phyloP scores from a whole-genome alignment of 2,113 vertebrate species.

The Hydrochoerus hydrochaeris region DNA sequence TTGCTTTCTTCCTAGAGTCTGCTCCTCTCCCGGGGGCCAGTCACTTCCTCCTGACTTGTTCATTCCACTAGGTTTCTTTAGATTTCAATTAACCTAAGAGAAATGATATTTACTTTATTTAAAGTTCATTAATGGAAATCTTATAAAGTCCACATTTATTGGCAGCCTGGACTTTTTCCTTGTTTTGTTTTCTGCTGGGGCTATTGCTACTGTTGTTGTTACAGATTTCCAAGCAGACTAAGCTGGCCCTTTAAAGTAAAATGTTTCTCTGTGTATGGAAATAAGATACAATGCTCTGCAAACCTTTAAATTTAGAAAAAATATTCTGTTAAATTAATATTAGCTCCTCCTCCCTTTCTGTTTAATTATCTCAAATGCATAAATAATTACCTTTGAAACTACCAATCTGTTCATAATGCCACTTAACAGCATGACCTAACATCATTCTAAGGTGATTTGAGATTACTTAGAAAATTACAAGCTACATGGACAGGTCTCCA shows the following conservation, averaged over 20 bases:
- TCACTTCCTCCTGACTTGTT: background rate
- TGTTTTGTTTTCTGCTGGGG: background rate
- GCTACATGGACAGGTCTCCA: background rate
- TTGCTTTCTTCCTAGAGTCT: background rate
- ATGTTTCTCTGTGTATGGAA: background rate
- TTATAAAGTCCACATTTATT: background rate
- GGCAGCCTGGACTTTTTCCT: background rate
- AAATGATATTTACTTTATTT: background rate
- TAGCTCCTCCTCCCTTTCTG: background rate
- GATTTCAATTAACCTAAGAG: background rate
- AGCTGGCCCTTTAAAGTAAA: background rate
- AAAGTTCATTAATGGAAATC: background rate
- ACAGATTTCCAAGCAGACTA: background rate
- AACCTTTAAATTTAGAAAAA: conserved; percentile 9
- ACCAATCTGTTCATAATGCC: background rate
- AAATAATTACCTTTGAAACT: background rate
- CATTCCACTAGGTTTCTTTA: background rate
- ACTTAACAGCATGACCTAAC: background rate
- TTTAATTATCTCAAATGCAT: background rate
- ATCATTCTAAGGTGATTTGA: background rate
- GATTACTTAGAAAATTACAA: background rate
- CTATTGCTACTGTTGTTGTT: background rate
- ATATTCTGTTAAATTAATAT: background rate
- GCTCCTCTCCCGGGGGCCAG: background rate
- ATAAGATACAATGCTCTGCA: background rate